Base-by-base conservation (phyloP, 2,888 invertebrate species). In the Ashinkailepas kermadecensis region DNA sequence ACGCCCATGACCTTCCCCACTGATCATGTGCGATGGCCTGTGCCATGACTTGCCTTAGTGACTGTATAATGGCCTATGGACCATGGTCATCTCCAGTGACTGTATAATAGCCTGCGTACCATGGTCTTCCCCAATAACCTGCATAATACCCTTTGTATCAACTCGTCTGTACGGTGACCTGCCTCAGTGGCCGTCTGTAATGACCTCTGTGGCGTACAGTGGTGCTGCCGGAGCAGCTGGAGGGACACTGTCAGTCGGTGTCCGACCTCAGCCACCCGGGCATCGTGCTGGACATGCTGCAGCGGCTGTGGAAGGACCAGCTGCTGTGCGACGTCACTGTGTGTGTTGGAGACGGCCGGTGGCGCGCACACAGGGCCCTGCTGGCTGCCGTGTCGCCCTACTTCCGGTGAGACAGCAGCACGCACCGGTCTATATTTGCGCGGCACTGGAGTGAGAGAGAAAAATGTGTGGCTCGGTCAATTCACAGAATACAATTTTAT, bases 251-350 rank as follows among this genome's bases (percentile, higher is more conserved):
- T 4, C 25, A 12, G 67, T 25, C 67, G 2, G 2, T 67, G 12
- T 8, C n/a, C 7, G 67, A 67, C 25, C 67, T 67, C 67, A 67
- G 67, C 67, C 67, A 67, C 13, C 25, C 67, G 13, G 11, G 25
- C 23, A 67, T 67, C 67, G 11, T n/a, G 4, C 25, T 25, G 67
- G 67, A 67, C 67, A 67, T 25, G 23, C 67, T 67, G 67, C 67
- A 25, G n/a, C 67, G 12, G 67, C 67, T 67, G 67, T 67, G 67
- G 67, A 25, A 67, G 25, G 67, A 67, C 25, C 25, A 67, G 67
- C 25, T 25, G 25, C 67, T 67, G 25, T 67, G 67, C 25, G 67
- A 67, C 25, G 67, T 67, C 67, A 67, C 67, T 6, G 67, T 67
- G 67, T 12, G 67, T 2, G 67, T 67, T 4, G 25, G 13, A 1